These are phyloP conservation scores for Dinoponera quadriceps DNA, from an alignment of 1,140 invertebrate genomes.

Conservation along the genomic window DNA sequence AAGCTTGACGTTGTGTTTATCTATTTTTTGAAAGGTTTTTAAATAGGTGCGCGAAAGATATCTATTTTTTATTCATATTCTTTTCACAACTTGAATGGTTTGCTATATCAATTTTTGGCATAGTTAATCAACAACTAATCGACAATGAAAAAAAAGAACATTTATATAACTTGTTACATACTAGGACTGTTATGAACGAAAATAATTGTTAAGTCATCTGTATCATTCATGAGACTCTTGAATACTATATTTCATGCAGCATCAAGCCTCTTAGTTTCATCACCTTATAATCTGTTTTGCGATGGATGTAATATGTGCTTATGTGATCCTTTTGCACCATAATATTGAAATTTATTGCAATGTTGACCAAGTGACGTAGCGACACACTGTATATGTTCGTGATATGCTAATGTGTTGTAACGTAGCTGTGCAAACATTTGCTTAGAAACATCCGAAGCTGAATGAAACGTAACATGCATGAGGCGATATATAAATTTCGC, in stretches of 20 bases:
- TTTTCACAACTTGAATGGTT: constrained; percentile 33
- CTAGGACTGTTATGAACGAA: constrained; percentile 37
- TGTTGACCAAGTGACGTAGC: constrained; percentile 58
- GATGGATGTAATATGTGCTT: constrained; percentile 73
- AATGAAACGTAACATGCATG: constrained; percentile 65
- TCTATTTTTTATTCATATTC: not conserved
- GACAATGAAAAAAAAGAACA: not conserved
- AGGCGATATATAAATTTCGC: constrained; percentile 29
- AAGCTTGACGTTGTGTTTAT: constrained; percentile 51
- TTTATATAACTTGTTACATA: constrained; percentile 25
- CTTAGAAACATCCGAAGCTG: constrained; percentile 59
- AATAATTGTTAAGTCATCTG: constrained; percentile 51
- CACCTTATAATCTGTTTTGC: constrained; percentile 67
- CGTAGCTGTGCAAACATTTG: constrained; percentile 46
- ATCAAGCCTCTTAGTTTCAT: constrained; percentile 61
- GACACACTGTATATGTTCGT: constrained; percentile 57
- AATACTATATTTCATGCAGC: constrained; percentile 69
- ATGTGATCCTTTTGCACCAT: constrained; percentile 76
- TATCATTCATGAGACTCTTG: constrained; percentile 64
- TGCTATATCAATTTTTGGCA: constrained; percentile 5
- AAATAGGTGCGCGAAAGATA: constrained; percentile 16
- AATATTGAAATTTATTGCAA: constrained; percentile 71
- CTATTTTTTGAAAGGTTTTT: constrained; percentile 25
- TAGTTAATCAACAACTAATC: constrained; percentile 43
- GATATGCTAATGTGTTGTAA: constrained; percentile 54